Percentiles rank a stretch among this genome's conserved stretches.
These are phyloP conservation scores for Caradrina clavipalpis DNA, from an alignment of 2,888 invertebrate species.

Conservation along the genomic window DNA sequence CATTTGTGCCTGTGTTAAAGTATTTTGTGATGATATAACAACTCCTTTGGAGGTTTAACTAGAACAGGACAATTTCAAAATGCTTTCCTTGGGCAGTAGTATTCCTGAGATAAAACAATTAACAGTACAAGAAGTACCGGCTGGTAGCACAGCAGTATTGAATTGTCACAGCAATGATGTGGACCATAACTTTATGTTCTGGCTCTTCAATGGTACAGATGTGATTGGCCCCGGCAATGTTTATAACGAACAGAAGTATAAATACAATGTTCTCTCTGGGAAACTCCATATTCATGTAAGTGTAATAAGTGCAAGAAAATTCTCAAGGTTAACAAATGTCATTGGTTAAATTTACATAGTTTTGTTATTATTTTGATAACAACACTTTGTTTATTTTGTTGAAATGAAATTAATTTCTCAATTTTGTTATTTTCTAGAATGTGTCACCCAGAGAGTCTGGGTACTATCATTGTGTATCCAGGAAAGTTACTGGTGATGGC, in stretches of 20 bases:
- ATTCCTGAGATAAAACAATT: conserved; percentile 75
- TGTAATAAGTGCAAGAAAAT: conserved; percentile 46
- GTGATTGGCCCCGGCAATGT: conserved; percentile 92
- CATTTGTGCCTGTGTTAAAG: conserved; percentile 65
- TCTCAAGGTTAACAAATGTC: conserved; percentile 59
- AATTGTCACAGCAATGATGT: conserved; percentile 92
- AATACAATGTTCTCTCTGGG: conserved; percentile 93
- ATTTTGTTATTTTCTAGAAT: conserved; percentile 81
- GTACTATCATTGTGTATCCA: conserved; percentile 92
- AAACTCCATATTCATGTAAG: conserved; percentile 92
- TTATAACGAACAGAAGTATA: conserved; percentile 92
- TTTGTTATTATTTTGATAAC: background rate
- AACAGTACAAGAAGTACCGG: conserved; percentile 88
- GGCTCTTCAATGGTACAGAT: conserved; percentile 91
- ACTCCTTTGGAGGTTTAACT: conserved; percentile 58
- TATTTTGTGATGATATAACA: conserved; percentile 78
- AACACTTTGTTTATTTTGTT: conserved; percentile 16
- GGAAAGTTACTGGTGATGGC: conserved; percentile 88
- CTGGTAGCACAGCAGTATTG: conserved; percentile 91
- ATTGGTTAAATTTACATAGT: conserved; percentile 29
- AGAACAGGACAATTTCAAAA: conserved; percentile 60
- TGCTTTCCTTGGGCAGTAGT: conserved; percentile 68
- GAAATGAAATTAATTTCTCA: conserved; percentile 21
- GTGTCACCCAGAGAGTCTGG: conserved; percentile 92
- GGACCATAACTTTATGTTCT: conserved; percentile 92